A percentile compares a stretch with the other conserved stretches of the same genome.
phyloP scores from a whole-genome alignment of 2,113 vertebrate species.

The Acanthochromis polyacanthus region DNA sequence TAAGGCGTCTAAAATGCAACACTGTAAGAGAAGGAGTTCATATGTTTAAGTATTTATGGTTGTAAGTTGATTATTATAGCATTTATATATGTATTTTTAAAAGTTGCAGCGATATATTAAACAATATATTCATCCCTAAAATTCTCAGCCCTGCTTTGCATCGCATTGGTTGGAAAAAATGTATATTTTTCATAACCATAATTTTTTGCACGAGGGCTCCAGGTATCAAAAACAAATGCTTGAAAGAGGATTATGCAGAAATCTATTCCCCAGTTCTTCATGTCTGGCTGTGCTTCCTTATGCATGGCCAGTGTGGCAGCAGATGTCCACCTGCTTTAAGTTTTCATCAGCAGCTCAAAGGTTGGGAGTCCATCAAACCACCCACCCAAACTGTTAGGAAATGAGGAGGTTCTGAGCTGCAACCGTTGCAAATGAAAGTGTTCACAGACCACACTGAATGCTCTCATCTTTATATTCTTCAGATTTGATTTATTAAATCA shows the following conservation, averaged over 20 bases:
- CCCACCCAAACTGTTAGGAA: not conserved
- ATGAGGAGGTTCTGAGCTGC: no score
- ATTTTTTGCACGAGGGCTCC: not conserved
- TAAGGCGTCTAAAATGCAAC: no score
- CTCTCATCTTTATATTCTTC: not conserved
- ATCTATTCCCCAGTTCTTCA: not conserved
- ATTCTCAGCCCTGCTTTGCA: not conserved
- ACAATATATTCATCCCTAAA: not conserved
- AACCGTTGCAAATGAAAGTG: not conserved
- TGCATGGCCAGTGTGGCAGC: not conserved
- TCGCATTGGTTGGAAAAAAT: no score
- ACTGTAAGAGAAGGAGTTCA: no score
- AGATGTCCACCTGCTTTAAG: no score
- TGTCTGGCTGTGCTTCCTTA: not conserved
- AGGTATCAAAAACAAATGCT: not conserved
- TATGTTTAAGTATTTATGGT: no score
- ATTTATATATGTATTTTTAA: no score
- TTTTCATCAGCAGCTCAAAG: no score
- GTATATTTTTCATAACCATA: not conserved
- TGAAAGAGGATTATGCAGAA: not conserved
- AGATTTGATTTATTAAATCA: slow-evolving; percentile 16
- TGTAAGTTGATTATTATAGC: no score
- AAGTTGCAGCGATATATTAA: not conserved
- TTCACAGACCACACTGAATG: not conserved
- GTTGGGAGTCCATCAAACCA: no score